phyloP scores from a whole-genome alignment of 1,140 invertebrate genomes.

The Stenopsyche tienmushanensis region DNA sequence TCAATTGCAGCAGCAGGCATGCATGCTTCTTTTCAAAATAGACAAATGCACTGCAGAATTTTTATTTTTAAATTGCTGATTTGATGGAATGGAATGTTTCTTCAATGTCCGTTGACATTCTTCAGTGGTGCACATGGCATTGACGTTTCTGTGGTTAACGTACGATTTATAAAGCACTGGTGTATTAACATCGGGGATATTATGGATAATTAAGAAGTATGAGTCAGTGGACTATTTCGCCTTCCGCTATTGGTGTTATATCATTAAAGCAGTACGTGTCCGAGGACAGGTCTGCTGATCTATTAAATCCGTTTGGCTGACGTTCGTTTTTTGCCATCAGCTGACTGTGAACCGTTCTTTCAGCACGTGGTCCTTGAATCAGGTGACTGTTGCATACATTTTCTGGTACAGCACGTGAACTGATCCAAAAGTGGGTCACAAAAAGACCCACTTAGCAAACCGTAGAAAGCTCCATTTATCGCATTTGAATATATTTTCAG shows the following conservation, averaged over 20 bases:
- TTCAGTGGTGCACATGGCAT: neutral
- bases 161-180: neutral
- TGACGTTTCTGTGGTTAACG: neutral
- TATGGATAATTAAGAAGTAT: neutral
- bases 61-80: too few relatives aligned
- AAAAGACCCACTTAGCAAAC: neutral
- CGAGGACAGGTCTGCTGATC: neutral
- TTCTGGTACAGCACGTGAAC: neutral
- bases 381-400: neutral
- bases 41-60: too few relatives aligned
- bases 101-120: neutral
- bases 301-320: neutral
- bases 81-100: neutral
- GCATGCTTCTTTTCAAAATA: too few relatives aligned
- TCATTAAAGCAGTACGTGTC: slow-evolving; percentile 1
- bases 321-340: neutral
- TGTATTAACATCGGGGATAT: neutral
- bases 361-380: neutral
- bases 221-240: neutral
- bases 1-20: too few relatives aligned
- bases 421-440: neutral
- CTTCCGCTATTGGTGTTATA: neutral
- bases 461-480: too few relatives aligned
- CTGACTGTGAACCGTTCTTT: neutral
- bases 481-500: too few relatives aligned